Conservation (phyloP, 2,797 vertebrate genomes). For the Onychomys leucogaster region DNA sequence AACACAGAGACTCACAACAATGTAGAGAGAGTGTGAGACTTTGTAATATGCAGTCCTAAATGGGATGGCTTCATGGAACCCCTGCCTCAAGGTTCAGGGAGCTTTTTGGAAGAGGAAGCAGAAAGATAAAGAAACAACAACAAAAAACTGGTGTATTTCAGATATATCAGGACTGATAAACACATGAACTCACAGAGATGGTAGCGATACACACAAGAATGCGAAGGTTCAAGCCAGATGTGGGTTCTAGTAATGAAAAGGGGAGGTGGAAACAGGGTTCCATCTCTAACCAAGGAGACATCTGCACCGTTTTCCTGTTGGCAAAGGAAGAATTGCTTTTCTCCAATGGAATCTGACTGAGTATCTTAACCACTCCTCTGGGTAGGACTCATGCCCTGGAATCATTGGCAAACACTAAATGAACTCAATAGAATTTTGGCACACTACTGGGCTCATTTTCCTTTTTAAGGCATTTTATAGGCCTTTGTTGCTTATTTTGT, state of each 20-base stretch:
- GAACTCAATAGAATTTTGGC: no score
- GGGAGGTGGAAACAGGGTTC: background rate
- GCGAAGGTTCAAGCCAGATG: background rate
- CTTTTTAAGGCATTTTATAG: background rate
- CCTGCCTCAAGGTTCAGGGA: background rate
- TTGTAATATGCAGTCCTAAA: background rate
- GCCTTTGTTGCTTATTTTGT: background rate
- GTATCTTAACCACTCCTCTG: background rate
- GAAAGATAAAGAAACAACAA: background rate
- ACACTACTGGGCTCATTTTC: background rate
- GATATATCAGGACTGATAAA: accelerated
- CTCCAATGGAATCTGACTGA: no score
- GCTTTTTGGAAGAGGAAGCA: background rate
- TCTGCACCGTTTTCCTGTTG: background rate
- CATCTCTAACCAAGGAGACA: background rate
- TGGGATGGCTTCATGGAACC: background rate
- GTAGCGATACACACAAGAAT: background rate
- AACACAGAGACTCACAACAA: background rate
- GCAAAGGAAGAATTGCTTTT: background rate
- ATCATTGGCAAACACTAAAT: background rate
- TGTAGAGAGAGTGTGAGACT: background rate
- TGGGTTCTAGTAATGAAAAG: background rate
- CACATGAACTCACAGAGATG: background rate
- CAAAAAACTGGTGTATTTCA: background rate
- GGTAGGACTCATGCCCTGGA: background rate